Conservation (phyloP, 2,797 vertebrate species). For the Choloepus didactylus region DNA sequence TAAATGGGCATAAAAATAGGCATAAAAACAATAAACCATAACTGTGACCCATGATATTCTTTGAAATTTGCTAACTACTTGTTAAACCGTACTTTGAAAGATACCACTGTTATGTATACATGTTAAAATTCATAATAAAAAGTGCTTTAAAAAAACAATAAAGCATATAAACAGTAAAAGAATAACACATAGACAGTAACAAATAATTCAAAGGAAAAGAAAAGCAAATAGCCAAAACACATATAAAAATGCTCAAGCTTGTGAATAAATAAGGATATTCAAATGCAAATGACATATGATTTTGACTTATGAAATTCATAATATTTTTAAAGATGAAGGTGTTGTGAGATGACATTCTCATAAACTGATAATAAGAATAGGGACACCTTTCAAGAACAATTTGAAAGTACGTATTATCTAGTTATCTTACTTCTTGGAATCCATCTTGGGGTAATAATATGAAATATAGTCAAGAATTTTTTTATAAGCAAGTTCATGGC, state of each 20-base stretch:
- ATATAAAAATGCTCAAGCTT: constrained; percentile 2
- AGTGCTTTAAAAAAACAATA: too few relatives aligned
- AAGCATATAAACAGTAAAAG: not conserved
- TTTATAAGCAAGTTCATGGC: not conserved
- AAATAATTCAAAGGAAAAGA: constrained; percentile 13
- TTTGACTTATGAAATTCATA: not conserved
- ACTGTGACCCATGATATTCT: too few relatives aligned
- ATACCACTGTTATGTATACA: too few relatives aligned
- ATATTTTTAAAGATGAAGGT: not conserved
- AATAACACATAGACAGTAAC: not conserved
- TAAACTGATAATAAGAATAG: not conserved
- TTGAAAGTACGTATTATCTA: not conserved
- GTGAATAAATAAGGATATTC: constrained; percentile 15
- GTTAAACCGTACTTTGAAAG: too few relatives aligned
- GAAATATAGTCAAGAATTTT: not conserved
- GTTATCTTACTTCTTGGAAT: not conserved
- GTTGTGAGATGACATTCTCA: not conserved
- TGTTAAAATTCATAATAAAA: too few relatives aligned
- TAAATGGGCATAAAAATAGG: not conserved
- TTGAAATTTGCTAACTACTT: too few relatives aligned
- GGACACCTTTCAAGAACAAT: constrained; percentile 20
- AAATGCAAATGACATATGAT: not conserved
- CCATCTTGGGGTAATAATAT: not conserved
- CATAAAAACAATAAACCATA: constrained; percentile 29
- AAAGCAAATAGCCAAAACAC: not conserved